Base-by-base conservation (phyloP, 2,888 invertebrate species). In the Campoletis raptor region DNA sequence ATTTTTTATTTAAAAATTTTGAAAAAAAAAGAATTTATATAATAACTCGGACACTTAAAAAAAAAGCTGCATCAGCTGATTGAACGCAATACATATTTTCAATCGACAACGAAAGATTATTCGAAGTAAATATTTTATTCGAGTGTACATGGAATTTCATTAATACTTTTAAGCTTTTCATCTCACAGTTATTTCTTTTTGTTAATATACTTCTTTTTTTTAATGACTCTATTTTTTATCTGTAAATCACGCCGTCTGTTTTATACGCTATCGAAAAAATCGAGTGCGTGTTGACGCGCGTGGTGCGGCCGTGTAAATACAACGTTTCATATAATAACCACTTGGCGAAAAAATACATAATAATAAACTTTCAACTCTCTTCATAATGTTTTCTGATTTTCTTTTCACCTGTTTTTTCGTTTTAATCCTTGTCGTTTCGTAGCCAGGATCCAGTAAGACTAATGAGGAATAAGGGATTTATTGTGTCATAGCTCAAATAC, bases 301-400 rank as follows among this genome's bases (percentile, higher is more conserved):
- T 91, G 92, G 92, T 93, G 93, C 93, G 93, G 92, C 92, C 89
- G 90, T 93, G 92, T 92, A 92, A 85, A 92, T 92, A 91, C 81
- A 87, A 42, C 87, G 88, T 40, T 82, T 73, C 80, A 84, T 80
- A 78, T 66, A 81, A 85, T 80, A 82, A 83, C 87, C 40, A 87
- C 54, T 87, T 66, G 18, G n/a, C 37, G 15, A 36, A 52, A 67
- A 69, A 42, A 69, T 54, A 37, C n/a, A 54, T 37, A 78, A 42
- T n/a, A 48, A 70, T 57, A 54, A 40, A 61, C 70, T 86, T 67
- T 12, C 36, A 42, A 37, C 76, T 81, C 72, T 83, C 64, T 80
- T 73, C 40, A 67, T 81, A 69, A 67, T 81, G 85, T 84, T 84
- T 48, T 83, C 52, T 74, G 69, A 64, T 82, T 81, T 40, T 80